Percentiles rank a stretch among this genome's conserved stretches.
Conservation (phyloP, 2,888 invertebrate species). For the Poecilobothrus nobilitatus region DNA sequence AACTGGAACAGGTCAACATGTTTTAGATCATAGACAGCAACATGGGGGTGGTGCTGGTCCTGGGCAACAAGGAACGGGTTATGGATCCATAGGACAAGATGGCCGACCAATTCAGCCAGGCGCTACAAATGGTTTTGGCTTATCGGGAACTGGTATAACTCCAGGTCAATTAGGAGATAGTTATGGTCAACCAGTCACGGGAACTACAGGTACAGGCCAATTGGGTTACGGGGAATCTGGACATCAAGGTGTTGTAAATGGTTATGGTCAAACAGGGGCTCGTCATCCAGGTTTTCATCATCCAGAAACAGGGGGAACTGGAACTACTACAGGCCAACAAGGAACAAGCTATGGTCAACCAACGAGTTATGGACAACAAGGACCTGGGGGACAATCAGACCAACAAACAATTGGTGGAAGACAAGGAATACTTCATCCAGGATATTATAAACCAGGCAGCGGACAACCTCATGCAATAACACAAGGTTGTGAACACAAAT, state of each 20-base stretch:
- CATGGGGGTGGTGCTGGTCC: slow-evolving; percentile 11
- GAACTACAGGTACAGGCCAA: background rate
- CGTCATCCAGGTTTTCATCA: background rate
- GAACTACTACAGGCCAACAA: background rate
- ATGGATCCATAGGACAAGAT: background rate
- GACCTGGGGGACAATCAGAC: background rate
- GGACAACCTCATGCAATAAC: background rate
- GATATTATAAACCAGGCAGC: background rate
- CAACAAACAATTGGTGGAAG: too few relatives aligned
- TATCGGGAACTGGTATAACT: too few relatives aligned
- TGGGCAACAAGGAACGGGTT: background rate
- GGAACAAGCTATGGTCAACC: background rate
- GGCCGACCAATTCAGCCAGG: too few relatives aligned
- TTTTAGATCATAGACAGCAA: slow-evolving; percentile 7
- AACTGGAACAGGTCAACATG: slow-evolving; percentile 12
- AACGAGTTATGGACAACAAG: background rate
- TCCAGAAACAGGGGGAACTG: background rate
- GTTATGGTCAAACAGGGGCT: background rate
- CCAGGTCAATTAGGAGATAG: too few relatives aligned
- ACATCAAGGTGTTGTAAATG: background rate
- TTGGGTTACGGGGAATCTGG: background rate
- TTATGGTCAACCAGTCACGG: background rate
- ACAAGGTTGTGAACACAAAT: background rate
- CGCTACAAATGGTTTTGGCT: background rate
- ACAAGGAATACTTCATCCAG: background rate